phyloP scores from a whole-genome alignment of 2,113 vertebrate genomes.

The Origma solitaria region DNA sequence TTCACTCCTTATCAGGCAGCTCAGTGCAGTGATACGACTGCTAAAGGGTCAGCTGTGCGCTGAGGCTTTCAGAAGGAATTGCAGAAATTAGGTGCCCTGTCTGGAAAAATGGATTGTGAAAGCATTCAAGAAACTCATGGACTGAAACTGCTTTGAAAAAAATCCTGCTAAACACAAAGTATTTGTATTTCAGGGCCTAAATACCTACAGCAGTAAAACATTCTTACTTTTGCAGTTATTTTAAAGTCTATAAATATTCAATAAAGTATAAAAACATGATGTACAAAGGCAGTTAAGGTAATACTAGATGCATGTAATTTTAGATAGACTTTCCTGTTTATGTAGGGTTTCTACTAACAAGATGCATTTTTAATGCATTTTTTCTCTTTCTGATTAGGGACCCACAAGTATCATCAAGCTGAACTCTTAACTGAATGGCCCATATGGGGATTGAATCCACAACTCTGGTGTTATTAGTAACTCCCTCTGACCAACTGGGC shows the following conservation, averaged over 20 bases:
- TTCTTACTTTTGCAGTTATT: background rate
- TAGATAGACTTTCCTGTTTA: background rate
- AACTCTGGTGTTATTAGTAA: background rate
- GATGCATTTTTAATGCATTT: background rate
- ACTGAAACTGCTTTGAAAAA: background rate
- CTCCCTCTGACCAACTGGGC: too few relatives aligned
- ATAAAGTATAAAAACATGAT: background rate
- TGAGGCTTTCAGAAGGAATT: constrained; percentile 2
- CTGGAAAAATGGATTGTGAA: constrained; percentile 9
- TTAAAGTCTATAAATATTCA: background rate
- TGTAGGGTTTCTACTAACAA: background rate
- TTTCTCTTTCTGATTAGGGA: background rate
- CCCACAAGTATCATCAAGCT: background rate
- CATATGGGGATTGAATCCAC: background rate
- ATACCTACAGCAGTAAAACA: background rate
- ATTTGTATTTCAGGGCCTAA: background rate
- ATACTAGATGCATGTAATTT: background rate
- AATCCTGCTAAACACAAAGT: background rate
- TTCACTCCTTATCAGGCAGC: background rate
- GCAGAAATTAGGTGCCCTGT: constrained; percentile 1
- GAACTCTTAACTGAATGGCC: background rate
- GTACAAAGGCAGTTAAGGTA: background rate
- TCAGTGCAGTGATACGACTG: background rate
- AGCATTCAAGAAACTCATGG: background rate
- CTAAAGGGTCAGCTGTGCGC: background rate